These are phyloP conservation scores for Pachyseris speciosa DNA, from an alignment of 64 coral and sea anemone genomes.

Conservation along the genomic window DNA sequence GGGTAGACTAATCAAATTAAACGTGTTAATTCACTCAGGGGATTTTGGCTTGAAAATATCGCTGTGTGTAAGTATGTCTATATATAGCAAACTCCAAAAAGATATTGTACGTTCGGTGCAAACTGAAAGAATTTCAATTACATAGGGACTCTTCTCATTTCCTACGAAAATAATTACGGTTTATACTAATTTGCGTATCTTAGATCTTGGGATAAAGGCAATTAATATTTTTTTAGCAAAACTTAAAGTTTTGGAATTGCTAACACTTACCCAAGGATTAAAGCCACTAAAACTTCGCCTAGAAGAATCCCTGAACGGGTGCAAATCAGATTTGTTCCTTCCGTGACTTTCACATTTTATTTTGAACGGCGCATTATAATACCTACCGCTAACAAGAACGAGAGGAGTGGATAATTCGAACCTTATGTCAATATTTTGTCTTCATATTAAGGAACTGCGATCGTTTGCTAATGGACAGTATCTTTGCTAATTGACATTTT, in stretches of 20 bases:
- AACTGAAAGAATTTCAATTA: background rate
- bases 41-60: background rate
- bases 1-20: background rate
- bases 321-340: background rate
- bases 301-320: background rate
- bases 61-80: background rate
- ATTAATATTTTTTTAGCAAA: background rate
- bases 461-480: conserved; percentile 7
- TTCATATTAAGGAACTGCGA: conserved; percentile 1
- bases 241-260: background rate
- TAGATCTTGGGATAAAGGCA: background rate
- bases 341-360: conserved; percentile 16
- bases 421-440: conserved; percentile 55
- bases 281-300: no score
- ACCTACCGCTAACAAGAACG: background rate
- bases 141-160: background rate
- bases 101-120: background rate
- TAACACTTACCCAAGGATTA: background rate
- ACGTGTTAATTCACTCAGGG: background rate
- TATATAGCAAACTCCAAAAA: background rate
- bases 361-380: background rate
- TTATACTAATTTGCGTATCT: background rate
- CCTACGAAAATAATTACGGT: background rate
- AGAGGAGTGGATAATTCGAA: background rate
- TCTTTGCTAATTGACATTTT: conserved; percentile 27